A percentile compares a stretch with the other conserved stretches of the same genome.
These are phyloP conservation scores for Brassicogethes aeneus DNA, from an alignment of 2,888 invertebrate genomes.

Conservation along the genomic window DNA sequence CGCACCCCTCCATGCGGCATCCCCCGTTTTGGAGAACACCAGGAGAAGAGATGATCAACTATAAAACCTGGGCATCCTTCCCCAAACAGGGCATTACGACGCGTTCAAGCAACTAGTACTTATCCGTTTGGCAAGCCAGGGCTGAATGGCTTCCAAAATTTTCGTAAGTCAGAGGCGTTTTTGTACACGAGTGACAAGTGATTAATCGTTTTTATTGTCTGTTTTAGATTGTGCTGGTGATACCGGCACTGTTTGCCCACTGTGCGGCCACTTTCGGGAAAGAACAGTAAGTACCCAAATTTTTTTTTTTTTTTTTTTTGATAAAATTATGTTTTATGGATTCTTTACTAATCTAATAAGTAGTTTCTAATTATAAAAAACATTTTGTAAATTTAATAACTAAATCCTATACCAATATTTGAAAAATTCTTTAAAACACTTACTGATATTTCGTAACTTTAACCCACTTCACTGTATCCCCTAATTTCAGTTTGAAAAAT, in stretches of 20 bases:
- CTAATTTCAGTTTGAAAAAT: too few species aligned
- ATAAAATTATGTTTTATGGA: too few species aligned
- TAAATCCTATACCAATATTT: too few species aligned
- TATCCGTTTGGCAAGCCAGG: constrained; percentile 15
- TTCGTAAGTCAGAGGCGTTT: constrained; percentile 22
- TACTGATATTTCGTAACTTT: too few species aligned
- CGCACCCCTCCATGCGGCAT: too few species aligned
- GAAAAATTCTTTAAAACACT: too few species aligned
- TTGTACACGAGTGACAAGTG: too few species aligned
- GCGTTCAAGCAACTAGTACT: constrained; percentile 11
- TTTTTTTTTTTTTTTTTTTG: too few species aligned
- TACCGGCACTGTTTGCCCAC: constrained; percentile 11
- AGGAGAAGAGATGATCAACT: background rate
- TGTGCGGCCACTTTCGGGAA: constrained; percentile 15
- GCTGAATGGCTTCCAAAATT: constrained; percentile 20
- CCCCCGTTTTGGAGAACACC: background rate
- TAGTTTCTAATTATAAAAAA: too few species aligned
- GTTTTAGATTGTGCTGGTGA: constrained; percentile 14
- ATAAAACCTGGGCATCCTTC: background rate
- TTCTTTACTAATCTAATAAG: too few species aligned
- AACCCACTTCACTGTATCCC: too few species aligned
- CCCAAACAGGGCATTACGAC: background rate
- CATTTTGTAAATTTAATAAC: too few species aligned
- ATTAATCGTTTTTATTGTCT: constrained; percentile 7
- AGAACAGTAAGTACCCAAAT: constrained; percentile 16